Conservation (phyloP, 2,113 vertebrate species). For the Tachysurus fulvidraco region DNA sequence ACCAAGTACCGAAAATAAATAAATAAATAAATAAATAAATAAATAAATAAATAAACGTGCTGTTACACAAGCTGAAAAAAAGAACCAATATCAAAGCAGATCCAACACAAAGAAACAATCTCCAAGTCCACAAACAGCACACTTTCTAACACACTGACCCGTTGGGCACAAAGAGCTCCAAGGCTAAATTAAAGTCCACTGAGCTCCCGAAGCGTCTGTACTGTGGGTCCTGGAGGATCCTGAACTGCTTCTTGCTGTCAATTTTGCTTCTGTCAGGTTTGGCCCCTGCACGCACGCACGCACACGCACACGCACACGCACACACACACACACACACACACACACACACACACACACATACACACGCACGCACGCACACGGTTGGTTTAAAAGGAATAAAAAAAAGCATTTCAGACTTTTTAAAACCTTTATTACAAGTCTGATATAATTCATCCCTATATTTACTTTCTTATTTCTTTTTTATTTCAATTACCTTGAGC, state of each 20-base stretch:
- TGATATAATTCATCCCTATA: neutral
- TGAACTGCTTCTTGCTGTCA: constrained; percentile 76
- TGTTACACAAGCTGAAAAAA: neutral
- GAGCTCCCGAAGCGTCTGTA: constrained; percentile 81
- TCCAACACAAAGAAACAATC: no score
- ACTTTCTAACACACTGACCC: constrained; percentile 38
- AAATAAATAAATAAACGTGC: no score
- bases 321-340: no score
- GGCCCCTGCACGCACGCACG: constrained; percentile 63
- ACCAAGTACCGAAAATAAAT: no score
- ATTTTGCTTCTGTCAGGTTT: constrained; percentile 56
- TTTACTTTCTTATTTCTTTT: neutral
- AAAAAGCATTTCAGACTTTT: neutral
- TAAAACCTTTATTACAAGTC: neutral
- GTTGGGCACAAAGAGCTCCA: constrained; percentile 67
- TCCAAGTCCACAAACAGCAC: neutral
- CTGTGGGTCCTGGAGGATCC: constrained; percentile 83
- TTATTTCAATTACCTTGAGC: neutral
- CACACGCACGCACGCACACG: neutral
- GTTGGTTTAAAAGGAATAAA: neutral
- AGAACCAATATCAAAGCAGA: no score
- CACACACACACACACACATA: no score
- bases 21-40: no score
- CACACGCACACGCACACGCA: no score
- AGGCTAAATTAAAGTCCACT: constrained; percentile 86